Percentiles rank a stretch among this genome's conserved stretches.
Evolutionary conservation across 2,888 invertebrate genomes (phyloP).

Genomic region (Drosophila setosimentum): DNA sequence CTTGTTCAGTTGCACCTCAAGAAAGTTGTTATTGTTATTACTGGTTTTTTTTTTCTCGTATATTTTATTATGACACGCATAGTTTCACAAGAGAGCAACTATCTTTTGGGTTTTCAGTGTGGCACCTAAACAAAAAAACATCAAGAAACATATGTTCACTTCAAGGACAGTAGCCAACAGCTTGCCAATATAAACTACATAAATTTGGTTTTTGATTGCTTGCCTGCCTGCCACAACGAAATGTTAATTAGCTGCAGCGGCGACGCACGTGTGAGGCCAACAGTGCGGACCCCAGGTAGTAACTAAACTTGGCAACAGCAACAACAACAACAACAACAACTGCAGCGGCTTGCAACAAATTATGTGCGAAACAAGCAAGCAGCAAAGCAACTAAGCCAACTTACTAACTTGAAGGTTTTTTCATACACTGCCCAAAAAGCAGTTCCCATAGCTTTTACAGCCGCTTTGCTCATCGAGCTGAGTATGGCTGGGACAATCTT

Average conservation of each 20-base stretch:
- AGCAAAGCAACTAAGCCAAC: constrained; percentile 29
- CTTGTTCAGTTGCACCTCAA: constrained; percentile 51
- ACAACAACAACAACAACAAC: background rate
- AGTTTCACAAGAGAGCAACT: constrained; percentile 30
- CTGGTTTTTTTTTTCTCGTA: constrained; percentile 17
- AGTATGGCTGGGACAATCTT: background rate
- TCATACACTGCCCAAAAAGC: constrained; percentile 15
- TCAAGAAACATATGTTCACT: constrained; percentile 3
- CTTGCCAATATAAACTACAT: constrained; percentile 55
- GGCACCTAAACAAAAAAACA: background rate
- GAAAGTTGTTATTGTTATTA: constrained; percentile 46
- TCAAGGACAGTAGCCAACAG: constrained; percentile 63
- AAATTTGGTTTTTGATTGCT: constrained; percentile 65
- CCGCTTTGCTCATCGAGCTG: background rate
- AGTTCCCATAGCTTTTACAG: background rate
- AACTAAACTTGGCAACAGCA: constrained; percentile 5
- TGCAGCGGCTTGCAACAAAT: constrained; percentile 42
- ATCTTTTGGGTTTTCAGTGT: constrained; percentile 8
- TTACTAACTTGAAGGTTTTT: constrained; percentile 39
- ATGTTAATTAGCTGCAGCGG: constrained; percentile 60
- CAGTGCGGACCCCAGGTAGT: constrained; percentile 24
- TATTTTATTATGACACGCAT: constrained; percentile 39
- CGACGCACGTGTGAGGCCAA: constrained; percentile 41
- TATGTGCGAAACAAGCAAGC: constrained; percentile 44
- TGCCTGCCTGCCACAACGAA: constrained; percentile 33